A percentile compares a stretch with the other conserved stretches of the same genome.
These are phyloP conservation scores for human DNA, from an alignment of 2,113 vertebrate species.

Conservation along the genomic window DNA sequence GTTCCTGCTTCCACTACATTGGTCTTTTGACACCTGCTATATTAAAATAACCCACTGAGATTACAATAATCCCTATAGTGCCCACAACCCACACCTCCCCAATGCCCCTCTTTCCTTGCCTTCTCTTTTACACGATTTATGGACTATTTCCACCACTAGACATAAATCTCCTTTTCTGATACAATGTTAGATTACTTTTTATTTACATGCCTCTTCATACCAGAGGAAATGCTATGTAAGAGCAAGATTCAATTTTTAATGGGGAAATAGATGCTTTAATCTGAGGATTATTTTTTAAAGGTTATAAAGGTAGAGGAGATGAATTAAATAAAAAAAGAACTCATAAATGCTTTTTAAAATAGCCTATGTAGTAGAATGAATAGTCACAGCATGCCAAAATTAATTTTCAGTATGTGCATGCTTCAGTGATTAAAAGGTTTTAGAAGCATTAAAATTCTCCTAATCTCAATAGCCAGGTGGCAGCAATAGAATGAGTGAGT, in stretches of 20 bases:
- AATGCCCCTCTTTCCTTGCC: not conserved
- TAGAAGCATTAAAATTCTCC: not conserved
- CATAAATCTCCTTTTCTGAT: not conserved
- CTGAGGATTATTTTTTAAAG: not conserved
- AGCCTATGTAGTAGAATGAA: not conserved
- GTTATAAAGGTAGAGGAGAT: not conserved
- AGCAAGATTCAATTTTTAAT: conserved; percentile 3
- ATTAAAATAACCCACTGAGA: too few relatives aligned
- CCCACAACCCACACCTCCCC: too few relatives aligned
- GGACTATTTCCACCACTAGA: not conserved
- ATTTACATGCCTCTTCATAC: not conserved
- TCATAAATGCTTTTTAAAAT: conserved; percentile 22
- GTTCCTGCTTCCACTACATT: not conserved
- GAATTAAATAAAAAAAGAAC: not conserved
- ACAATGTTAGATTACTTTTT: not conserved
- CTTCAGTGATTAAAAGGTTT: not conserved
- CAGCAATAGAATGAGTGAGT: not conserved
- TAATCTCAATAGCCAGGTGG: conserved; percentile 29
- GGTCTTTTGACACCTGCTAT: not conserved
- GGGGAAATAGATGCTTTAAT: not conserved
- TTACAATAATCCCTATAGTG: not conserved
- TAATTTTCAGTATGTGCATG: conserved; percentile 8
- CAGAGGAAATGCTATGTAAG: not conserved
- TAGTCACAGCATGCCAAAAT: conserved; percentile 35
- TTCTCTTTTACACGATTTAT: conserved; percentile 2